Evolutionary conservation across 2,113 vertebrate species (phyloP).

Genomic region (Gallinago undulata): DNA sequence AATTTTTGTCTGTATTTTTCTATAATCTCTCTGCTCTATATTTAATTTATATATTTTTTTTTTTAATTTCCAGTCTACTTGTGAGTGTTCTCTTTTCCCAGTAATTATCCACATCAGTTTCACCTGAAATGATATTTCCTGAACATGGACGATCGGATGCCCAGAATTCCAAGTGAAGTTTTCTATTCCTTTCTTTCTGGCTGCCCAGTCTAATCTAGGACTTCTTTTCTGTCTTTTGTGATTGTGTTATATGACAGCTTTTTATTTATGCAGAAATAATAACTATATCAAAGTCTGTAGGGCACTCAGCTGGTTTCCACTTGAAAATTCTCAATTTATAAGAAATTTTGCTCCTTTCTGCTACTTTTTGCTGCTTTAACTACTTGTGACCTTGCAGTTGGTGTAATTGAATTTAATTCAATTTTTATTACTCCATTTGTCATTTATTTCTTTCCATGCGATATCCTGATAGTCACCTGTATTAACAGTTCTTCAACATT

Average conservation of each 20-base stretch:
- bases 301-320: background rate
- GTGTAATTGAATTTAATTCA: constrained; percentile 33
- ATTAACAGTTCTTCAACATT: constrained; percentile 19
- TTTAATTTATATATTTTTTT: background rate
- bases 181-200: background rate
- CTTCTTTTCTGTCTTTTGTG: background rate
- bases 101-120: background rate
- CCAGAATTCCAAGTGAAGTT: background rate
- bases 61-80: background rate
- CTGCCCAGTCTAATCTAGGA: background rate
- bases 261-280: background rate
- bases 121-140: background rate
- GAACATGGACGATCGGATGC: background rate
- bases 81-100: background rate
- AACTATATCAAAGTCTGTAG: background rate
- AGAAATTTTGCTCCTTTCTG: background rate
- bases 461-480: constrained; percentile 6
- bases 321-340: constrained; percentile 31
- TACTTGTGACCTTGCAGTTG: constrained; percentile 12
- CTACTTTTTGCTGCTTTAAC: background rate
- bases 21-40: background rate
- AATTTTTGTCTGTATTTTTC: constrained; percentile 11
- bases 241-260: background rate
- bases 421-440: constrained; percentile 34
- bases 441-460: constrained; percentile 23